Evolutionary conservation across 2,888 invertebrate genomes (phyloP).

Genomic region (Aelia acuminata): DNA sequence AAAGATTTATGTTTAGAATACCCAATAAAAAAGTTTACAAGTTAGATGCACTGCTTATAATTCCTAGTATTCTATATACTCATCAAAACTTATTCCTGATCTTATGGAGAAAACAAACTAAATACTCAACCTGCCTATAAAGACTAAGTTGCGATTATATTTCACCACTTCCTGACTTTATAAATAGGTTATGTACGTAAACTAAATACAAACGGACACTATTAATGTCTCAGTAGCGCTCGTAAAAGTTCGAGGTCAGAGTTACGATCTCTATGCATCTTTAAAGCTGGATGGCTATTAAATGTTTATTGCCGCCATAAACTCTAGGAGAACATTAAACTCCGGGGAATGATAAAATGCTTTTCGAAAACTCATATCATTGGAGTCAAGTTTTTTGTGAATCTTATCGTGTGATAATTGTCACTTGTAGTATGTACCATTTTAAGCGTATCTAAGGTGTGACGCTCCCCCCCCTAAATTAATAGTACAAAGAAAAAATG

Average conservation of each 20-base stretch:
- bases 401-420: neutral
- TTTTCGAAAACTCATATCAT: constrained; percentile 34
- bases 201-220: neutral
- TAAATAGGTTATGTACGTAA: neutral
- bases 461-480: too few relatives aligned
- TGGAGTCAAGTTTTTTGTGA: neutral
- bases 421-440: too few relatives aligned
- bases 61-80: too few relatives aligned
- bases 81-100: neutral
- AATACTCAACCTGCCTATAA: too few relatives aligned
- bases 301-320: constrained; percentile 25
- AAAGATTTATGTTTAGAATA: too few relatives aligned
- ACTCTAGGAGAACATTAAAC: neutral
- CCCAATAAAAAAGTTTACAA: too few relatives aligned
- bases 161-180: neutral
- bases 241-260: constrained; percentile 10
- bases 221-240: neutral
- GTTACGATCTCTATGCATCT: constrained; percentile 38
- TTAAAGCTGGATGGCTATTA: neutral
- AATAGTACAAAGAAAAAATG: too few relatives aligned
- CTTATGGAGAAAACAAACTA: too few relatives aligned
- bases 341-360: neutral
- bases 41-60: neutral
- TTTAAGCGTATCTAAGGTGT: too few relatives aligned
- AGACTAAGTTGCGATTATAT: neutral